phyloP scores from a whole-genome alignment of 2,113 vertebrate genomes.

The Anthoscopus minutus region DNA sequence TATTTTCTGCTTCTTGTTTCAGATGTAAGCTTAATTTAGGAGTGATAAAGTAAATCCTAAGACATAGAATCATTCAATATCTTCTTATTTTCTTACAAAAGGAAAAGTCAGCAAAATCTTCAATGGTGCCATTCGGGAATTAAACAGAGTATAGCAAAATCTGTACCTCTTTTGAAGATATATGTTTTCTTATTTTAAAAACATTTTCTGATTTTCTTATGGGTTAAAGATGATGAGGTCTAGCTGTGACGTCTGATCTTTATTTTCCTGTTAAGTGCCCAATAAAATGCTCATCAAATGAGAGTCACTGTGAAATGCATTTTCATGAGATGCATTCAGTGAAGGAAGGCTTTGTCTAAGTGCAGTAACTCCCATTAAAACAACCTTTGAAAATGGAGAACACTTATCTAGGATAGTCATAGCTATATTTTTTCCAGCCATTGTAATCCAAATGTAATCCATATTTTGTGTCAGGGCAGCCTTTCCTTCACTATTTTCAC shows the following conservation, averaged over 20 bases:
- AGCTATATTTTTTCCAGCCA: background rate
- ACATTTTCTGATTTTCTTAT: background rate
- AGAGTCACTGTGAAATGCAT: background rate
- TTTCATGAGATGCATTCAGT: background rate
- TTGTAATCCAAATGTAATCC: background rate
- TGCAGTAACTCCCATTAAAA: background rate
- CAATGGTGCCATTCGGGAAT: background rate
- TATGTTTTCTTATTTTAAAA: background rate
- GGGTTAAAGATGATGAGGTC: background rate
- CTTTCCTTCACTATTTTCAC: background rate
- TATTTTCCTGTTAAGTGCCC: background rate
- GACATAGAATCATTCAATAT: background rate
- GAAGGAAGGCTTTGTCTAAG: background rate
- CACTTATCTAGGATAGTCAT: background rate
- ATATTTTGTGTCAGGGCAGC: background rate
- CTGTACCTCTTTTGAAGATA: background rate
- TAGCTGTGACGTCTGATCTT: background rate
- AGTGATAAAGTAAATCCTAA: background rate
- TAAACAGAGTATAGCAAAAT: background rate
- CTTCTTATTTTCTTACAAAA: background rate
- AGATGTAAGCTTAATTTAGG: background rate
- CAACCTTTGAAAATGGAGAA: background rate
- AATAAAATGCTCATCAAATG: background rate
- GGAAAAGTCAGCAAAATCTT: background rate
- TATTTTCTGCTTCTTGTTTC: background rate